A percentile compares a stretch with the other conserved stretches of the same genome.
phyloP scores from a whole-genome alignment of 2,888 invertebrate genomes.

The Drosophila infuscata region DNA sequence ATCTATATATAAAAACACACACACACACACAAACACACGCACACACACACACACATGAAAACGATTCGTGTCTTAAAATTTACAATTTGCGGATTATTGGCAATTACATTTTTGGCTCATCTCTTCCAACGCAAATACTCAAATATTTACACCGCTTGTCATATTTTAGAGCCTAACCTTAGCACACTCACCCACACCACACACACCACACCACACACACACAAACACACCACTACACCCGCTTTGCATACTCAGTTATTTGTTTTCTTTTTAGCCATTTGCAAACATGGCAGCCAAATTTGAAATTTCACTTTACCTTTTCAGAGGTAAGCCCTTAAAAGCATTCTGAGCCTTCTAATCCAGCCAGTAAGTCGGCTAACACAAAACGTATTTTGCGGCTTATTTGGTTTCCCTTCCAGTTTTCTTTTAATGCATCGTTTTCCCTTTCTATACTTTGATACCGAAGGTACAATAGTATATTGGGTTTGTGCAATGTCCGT shows the following conservation, averaged over 20 bases:
- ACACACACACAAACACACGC: slow-evolving; percentile 21
- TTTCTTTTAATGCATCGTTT: slow-evolving; percentile 15
- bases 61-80: slow-evolving; percentile 64
- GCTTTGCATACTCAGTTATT: slow-evolving; percentile 8
- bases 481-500: too few relatives aligned
- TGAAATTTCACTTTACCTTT: slow-evolving; percentile 42
- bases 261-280: slow-evolving; percentile 23
- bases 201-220: background rate
- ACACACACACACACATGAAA: slow-evolving; percentile 34
- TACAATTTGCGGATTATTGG: slow-evolving; percentile 72
- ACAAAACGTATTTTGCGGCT: slow-evolving; percentile 70
- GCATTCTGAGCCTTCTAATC: slow-evolving; percentile 60
- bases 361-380: slow-evolving; percentile 67
- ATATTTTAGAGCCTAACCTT: slow-evolving; percentile 14
- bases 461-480: too few relatives aligned
- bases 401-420: slow-evolving; percentile 49
- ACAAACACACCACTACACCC: background rate
- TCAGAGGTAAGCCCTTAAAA: slow-evolving; percentile 57
- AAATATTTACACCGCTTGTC: slow-evolving; percentile 54
- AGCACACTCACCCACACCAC: background rate
- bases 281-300: slow-evolving; percentile 38
- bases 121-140: slow-evolving; percentile 24
- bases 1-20: background rate
- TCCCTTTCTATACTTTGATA: background rate
- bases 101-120: slow-evolving; percentile 60